Evolutionary conservation across 2,888 invertebrate genomes (phyloP).

Genomic region (Dryococelus australis): DNA sequence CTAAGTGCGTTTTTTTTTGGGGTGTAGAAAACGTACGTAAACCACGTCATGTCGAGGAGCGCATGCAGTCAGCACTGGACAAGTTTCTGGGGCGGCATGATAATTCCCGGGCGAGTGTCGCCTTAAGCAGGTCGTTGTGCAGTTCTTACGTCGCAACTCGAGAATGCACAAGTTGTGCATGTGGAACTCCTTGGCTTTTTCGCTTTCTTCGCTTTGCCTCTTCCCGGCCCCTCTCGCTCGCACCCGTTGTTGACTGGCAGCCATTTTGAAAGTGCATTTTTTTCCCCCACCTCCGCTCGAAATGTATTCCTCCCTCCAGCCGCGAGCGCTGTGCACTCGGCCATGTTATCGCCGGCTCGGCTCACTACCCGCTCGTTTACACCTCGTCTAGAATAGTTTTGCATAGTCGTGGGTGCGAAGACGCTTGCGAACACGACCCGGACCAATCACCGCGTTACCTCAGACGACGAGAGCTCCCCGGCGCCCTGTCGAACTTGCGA

Average conservation of each 20-base stretch:
- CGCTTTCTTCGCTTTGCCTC: background rate
- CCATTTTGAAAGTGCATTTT: conserved; percentile 8
- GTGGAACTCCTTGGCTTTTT: background rate
- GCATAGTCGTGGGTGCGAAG: background rate
- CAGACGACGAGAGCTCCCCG: background rate
- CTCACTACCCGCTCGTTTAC: background rate
- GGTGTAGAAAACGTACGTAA: too few relatives aligned
- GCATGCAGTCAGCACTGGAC: too few relatives aligned
- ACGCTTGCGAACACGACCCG: background rate
- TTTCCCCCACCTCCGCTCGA: background rate
- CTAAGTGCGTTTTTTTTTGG: too few relatives aligned
- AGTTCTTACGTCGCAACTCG: background rate
- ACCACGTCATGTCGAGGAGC: too few relatives aligned
- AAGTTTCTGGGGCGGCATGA: too few relatives aligned
- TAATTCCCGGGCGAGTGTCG: too few relatives aligned
- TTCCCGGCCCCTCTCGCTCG: background rate
- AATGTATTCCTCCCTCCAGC: background rate
- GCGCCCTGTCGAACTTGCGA: background rate
- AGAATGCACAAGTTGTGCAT: background rate
- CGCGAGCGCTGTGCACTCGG: background rate
- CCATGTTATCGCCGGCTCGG: background rate
- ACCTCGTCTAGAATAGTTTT: background rate
- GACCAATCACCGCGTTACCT: background rate
- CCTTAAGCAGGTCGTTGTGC: background rate
- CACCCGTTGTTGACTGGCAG: background rate